Conservation (phyloP, 2,797 vertebrate species). For the Phrynocephalus guinanensis region DNA sequence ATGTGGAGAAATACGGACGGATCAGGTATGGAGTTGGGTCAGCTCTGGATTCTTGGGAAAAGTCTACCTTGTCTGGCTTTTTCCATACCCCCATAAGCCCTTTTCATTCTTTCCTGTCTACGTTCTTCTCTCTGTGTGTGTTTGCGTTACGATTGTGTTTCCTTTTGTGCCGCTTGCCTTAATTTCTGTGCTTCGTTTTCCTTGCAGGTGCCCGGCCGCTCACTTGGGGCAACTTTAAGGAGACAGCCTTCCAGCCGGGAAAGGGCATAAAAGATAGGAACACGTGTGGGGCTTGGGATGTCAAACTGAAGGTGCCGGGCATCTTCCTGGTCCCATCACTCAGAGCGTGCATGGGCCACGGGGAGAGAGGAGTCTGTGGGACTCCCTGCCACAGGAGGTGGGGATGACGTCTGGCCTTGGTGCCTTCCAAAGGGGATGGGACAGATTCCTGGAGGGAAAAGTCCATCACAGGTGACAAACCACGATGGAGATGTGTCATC, state of each 20-base stretch:
- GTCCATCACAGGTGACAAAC: no score
- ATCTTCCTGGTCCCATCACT: neutral
- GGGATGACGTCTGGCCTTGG: no score
- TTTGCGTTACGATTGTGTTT: neutral
- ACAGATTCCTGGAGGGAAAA: no score
- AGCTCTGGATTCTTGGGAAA: neutral
- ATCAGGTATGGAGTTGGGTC: no score
- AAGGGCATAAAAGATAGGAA: conserved; percentile 5
- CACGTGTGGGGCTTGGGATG: conserved; percentile 15
- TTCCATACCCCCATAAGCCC: no score
- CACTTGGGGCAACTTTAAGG: neutral
- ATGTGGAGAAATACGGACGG: no score
- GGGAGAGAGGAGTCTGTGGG: conserved; percentile 5
- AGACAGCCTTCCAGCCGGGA: conserved; percentile 20
- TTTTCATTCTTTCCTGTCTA: no score
- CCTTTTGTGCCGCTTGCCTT: neutral
- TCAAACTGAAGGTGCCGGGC: neutral
- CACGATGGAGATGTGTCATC: no score
- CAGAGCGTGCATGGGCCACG: neutral
- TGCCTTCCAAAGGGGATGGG: no score
- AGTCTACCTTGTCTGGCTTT: neutral
- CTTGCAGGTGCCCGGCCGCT: conserved; percentile 43
- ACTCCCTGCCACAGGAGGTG: no score
- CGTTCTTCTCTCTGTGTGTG: neutral
- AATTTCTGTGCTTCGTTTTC: conserved; percentile 35